phyloP scores from a whole-genome alignment of 2,888 invertebrate species.

The Lepidocyrtinus sp. region DNA sequence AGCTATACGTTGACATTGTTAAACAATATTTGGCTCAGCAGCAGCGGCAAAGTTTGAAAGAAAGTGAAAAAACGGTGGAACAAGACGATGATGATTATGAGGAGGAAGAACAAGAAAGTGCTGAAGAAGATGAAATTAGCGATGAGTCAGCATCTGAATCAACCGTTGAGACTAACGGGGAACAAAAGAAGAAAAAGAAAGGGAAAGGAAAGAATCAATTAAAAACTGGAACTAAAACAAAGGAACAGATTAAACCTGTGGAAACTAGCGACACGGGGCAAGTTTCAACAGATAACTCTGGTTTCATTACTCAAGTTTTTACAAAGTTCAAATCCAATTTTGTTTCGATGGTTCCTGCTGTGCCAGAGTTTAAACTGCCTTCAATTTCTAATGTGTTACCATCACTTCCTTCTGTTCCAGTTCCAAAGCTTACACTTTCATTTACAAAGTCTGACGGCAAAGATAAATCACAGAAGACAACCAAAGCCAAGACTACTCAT shows the following conservation, averaged over 20 bases:
- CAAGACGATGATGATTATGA: conserved; percentile 31
- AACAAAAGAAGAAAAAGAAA: conserved; percentile 18
- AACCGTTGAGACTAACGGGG: conserved; percentile 15
- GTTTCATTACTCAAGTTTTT: conserved; percentile 48
- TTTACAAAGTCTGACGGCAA: conserved; percentile 33
- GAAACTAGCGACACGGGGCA: too few species aligned
- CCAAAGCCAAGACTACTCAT: not conserved
- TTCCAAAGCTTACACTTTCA: conserved; percentile 38
- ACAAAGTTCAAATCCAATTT: conserved; percentile 52
- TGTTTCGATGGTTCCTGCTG: conserved; percentile 34
- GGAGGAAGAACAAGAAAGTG: conserved; percentile 34
- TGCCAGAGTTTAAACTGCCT: not conserved
- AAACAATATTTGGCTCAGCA: conserved; percentile 34
- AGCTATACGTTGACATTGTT: conserved; percentile 36
- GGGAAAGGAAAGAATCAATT: conserved; percentile 22
- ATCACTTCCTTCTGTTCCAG: conserved; percentile 39
- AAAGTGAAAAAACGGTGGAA: conserved; percentile 20
- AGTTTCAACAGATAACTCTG: conserved; percentile 30
- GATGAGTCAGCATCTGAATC: conserved; percentile 40
- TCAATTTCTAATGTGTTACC: conserved; percentile 32
- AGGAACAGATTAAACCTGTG: too few species aligned
- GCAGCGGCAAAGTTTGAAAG: conserved; percentile 13
- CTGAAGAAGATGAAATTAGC: conserved; percentile 36
- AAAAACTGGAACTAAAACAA: too few species aligned
- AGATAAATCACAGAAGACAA: not conserved